Conservation (phyloP, 2,113 vertebrate genomes). For the Eurypyga helias region DNA sequence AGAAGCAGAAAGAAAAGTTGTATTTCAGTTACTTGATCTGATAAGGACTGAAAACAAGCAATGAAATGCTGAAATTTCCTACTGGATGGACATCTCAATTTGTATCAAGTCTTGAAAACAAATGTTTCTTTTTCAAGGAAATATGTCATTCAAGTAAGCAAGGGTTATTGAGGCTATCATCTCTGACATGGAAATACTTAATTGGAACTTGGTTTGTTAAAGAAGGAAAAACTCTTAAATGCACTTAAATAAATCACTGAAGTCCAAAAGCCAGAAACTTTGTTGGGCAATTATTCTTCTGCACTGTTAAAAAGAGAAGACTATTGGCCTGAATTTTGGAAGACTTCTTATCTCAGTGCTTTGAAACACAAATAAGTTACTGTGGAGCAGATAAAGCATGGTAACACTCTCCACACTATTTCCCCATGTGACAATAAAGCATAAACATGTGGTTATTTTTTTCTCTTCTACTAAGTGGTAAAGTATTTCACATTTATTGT, state of each 20-base stretch:
- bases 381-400: not conserved
- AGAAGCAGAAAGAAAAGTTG: not conserved
- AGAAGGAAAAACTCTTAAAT: not conserved
- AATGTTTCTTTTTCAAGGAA: not conserved
- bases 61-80: not conserved
- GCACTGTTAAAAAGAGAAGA: not conserved
- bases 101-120: not conserved
- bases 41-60: not conserved
- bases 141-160: not conserved
- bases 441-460: not conserved
- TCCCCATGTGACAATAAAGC: not conserved
- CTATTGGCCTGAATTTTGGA: not conserved
- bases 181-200: not conserved
- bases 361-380: not conserved
- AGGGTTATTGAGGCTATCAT: not conserved
- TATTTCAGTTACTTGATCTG: not conserved
- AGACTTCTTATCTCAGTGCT: not conserved
- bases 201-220: not conserved
- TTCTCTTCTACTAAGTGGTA: not conserved
- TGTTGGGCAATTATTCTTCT: slow-evolving; percentile 21
- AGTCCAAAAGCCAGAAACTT: not conserved
- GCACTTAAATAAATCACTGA: not conserved
- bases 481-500: not conserved
- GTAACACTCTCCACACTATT: not conserved
- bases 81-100: not conserved